phyloP scores from a whole-genome alignment of 2,113 vertebrate genomes.

The Phyllostomus hastatus region DNA sequence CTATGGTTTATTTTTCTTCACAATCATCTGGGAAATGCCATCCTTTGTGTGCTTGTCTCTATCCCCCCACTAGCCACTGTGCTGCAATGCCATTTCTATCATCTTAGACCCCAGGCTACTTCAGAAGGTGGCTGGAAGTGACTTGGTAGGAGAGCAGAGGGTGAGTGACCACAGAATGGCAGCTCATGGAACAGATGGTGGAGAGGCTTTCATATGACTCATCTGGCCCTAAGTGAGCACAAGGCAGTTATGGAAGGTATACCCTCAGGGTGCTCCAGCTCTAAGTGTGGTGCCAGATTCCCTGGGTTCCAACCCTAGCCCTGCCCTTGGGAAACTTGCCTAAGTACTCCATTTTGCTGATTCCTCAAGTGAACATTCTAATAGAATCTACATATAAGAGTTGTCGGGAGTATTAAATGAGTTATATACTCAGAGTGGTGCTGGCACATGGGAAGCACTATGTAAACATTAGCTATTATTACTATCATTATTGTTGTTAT shows the following conservation, averaged over 20 bases:
- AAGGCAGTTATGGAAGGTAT: background rate
- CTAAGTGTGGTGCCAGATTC: background rate
- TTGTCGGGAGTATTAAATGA: background rate
- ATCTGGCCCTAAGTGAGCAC: fast-evolving
- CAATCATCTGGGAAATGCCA: too few relatives aligned
- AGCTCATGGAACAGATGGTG: background rate
- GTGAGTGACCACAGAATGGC: background rate
- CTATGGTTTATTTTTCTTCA: background rate
- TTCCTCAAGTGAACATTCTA: background rate
- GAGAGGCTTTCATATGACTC: background rate
- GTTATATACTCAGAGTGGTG: background rate
- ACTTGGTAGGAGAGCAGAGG: background rate
- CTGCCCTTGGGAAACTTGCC: background rate
- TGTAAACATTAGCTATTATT: background rate
- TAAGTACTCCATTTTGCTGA: background rate
- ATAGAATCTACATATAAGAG: background rate
- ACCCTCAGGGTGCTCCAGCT: background rate
- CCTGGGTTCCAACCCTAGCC: background rate
- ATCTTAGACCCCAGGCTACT: background rate
- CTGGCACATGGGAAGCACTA: background rate
- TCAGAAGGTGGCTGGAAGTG: background rate
- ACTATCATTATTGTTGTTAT: background rate
- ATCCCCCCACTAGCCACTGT: background rate
- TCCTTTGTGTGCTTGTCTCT: background rate
- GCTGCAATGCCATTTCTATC: background rate